Evolutionary conservation across 2,797 vertebrate genomes (phyloP), one percentile per base, ranked within the genome.

Genomic region (Myotis findleyi): DNA sequence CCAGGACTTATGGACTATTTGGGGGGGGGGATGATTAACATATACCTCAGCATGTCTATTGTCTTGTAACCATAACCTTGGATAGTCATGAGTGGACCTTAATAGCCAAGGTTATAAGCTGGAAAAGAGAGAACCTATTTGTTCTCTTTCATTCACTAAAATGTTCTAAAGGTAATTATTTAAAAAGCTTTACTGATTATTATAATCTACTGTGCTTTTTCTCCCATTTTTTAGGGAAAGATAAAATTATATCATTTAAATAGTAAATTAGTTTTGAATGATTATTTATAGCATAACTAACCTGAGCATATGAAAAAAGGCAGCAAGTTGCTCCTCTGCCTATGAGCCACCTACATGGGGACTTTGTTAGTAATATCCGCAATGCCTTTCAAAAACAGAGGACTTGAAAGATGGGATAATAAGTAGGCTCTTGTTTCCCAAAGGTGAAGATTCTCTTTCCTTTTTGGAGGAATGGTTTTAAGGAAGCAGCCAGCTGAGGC

Each of bases 121-220:
- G 18, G 59, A 91, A 79, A 92, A 80, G 12, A 88, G 5, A 76
- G 20, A 75, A 76, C 4, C 36, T 85, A 51, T 88, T 59, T 76
- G 47, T 72, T 95, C 33, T 80, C 59, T 44, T 84, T 91, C 77
- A 68, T 87, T 87, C 75, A 76, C 83, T 85, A 89, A 87, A 10
- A 73, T 62, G 87, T 95, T 95, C 68, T 71, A 33, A 94, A 85
- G 25, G 44, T 86, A 91, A 93, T 84, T 81, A 57, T 77, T 96
- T 91, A 91, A 94, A 95, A 95, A 96, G 66, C 59, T 94, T 93
- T 89, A 84, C 71, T 96, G 69, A 83, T 80, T 30, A 85, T 80
- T 92, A 93, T 91, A 76, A 44, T 57, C 18, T 41, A 83, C 69
- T 91, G 47, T 92, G 55, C 79, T 90, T 79, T 89, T 83, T 64